These are phyloP conservation scores for Napeogenes inachia DNA, from an alignment of 2,888 invertebrate species.

Conservation along the genomic window DNA sequence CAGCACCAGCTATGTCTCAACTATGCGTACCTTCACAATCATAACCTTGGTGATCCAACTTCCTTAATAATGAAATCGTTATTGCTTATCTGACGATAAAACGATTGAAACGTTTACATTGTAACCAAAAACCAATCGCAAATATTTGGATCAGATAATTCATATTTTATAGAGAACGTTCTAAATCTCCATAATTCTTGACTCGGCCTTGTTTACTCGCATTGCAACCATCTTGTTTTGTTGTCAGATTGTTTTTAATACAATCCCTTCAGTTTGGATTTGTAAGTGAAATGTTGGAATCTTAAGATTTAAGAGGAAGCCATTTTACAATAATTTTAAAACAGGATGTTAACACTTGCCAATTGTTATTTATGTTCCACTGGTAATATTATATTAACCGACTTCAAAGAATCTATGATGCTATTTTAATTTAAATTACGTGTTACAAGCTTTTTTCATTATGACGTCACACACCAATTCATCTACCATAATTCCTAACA, in stretches of 20 bases:
- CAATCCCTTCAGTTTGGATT: too few relatives aligned
- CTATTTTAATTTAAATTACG: too few relatives aligned
- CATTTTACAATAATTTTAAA: neutral
- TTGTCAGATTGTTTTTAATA: too few relatives aligned
- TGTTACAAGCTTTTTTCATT: too few relatives aligned
- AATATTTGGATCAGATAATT: too few relatives aligned
- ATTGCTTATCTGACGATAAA: slow-evolving; percentile 14
- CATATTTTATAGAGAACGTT: too few relatives aligned
- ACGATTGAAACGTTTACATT: neutral
- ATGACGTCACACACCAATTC: too few relatives aligned
- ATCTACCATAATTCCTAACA: slow-evolving; percentile 6
- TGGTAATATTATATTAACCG: neutral
- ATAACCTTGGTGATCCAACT: slow-evolving; percentile 60
- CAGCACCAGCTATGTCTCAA: slow-evolving; percentile 48
- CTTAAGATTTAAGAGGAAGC: neutral
- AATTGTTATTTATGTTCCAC: slow-evolving; percentile 13
- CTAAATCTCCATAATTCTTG: too few relatives aligned
- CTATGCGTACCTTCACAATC: slow-evolving; percentile 60
- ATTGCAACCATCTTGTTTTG: too few relatives aligned
- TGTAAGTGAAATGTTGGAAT: too few relatives aligned
- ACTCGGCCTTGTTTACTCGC: too few relatives aligned
- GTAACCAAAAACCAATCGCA: neutral
- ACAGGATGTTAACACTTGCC: slow-evolving; percentile 10
- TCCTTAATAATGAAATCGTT: slow-evolving; percentile 55
- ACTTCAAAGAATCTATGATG: neutral